Percentiles rank a stretch among this genome's conserved stretches.
phyloP scores from a whole-genome alignment of 2,113 vertebrate genomes.

The Mirounga angustirostris region DNA sequence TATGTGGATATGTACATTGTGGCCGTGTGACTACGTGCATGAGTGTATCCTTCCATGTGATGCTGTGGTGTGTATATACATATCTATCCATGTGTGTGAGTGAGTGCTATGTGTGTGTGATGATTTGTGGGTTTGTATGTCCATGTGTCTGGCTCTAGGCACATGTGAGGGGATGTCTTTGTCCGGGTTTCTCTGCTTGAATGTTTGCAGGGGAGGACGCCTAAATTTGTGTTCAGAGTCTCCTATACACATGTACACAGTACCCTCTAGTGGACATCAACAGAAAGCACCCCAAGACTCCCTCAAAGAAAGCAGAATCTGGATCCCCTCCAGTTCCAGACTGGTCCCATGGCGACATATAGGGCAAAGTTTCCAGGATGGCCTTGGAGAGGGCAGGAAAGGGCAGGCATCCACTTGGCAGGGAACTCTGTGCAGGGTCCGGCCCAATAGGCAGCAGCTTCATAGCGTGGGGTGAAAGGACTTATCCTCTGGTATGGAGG shows the following conservation, averaged over 20 bases:
- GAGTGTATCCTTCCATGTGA: not conserved
- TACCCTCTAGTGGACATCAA: constrained; percentile 71
- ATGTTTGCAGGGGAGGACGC: not conserved
- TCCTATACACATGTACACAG: constrained; percentile 64
- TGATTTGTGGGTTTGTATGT: not conserved
- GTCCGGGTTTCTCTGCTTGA: constrained; percentile 38
- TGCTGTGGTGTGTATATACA: not conserved
- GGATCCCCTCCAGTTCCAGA: not conserved
- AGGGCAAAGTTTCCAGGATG: not conserved
- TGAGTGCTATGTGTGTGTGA: not conserved
- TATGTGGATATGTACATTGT: not conserved
- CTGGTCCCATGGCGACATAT: rapidly evolving
- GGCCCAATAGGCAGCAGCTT: not conserved
- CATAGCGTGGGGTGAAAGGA: not conserved
- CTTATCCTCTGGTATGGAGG: not conserved
- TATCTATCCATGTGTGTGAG: not conserved
- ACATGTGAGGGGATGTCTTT: constrained; percentile 65
- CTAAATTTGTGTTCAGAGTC: not conserved
- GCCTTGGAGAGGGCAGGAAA: not conserved
- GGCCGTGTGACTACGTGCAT: not conserved
- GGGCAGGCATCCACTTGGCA: not conserved
- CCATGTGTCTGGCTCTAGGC: constrained; percentile 20
- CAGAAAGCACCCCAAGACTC: not conserved
- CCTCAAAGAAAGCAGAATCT: not conserved
- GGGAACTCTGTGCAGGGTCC: not conserved